Evolutionary conservation across 2,113 vertebrate genomes (phyloP).

Genomic region (Nibea coibor): DNA sequence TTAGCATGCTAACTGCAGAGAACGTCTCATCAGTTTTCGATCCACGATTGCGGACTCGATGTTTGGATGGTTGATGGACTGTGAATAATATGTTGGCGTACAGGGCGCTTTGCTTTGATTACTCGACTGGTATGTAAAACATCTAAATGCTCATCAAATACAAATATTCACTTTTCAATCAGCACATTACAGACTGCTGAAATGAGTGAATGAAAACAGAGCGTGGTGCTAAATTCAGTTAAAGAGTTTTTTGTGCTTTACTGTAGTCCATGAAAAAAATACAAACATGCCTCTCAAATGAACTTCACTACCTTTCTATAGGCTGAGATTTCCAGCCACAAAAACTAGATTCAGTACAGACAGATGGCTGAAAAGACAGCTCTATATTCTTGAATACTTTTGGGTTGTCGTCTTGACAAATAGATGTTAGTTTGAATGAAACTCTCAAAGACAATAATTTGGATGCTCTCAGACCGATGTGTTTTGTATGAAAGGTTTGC

Average conservation of each 20-base stretch:
- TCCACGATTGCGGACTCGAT: constrained; percentile 57
- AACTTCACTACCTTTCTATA: neutral
- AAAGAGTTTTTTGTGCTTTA: constrained; percentile 10
- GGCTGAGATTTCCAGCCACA: no score
- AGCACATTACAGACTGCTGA: constrained; percentile 23
- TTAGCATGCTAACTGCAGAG: constrained; percentile 75
- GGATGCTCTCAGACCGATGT: no score
- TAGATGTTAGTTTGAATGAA: no score
- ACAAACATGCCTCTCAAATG: neutral
- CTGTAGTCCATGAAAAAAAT: neutral
- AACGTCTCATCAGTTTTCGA: constrained; percentile 70
- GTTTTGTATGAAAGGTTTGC: no score
- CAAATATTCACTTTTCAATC: constrained; percentile 51
- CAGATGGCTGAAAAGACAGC: no score
- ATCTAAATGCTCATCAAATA: constrained; percentile 51
- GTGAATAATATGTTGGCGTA: constrained; percentile 61
- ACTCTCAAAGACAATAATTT: no score
- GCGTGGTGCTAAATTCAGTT: constrained; percentile 27
- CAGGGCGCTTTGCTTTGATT: constrained; percentile 63
- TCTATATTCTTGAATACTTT: no score
- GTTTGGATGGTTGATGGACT: constrained; percentile 67
- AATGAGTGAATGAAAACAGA: constrained; percentile 5
- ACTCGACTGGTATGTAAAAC: constrained; percentile 52
- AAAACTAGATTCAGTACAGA: no score
- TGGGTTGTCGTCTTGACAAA: no score